These are phyloP conservation scores for Phenganax marumi DNA, from an alignment of 92 coral and sea anemone species.

Conservation along the genomic window DNA sequence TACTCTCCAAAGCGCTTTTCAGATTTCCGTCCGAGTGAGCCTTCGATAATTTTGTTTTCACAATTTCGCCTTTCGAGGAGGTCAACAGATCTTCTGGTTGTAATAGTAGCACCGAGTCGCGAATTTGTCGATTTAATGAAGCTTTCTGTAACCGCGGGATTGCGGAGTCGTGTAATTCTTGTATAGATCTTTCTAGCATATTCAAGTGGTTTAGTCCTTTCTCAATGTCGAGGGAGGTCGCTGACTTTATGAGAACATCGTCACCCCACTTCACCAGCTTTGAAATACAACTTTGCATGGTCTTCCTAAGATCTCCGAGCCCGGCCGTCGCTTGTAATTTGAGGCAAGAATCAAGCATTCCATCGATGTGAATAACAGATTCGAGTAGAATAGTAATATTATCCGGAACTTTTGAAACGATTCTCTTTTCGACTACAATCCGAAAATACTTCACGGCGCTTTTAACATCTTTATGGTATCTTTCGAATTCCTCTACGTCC, in stretches of 20 bases:
- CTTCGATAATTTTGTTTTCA: constrained; percentile 31
- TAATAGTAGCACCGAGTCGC: constrained; percentile 84
- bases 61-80: constrained; percentile 1
- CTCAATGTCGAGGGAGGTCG: constrained; percentile 70
- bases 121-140: constrained; percentile 81
- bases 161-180: constrained; percentile 74
- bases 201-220: constrained; percentile 78
- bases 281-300: constrained; percentile 77
- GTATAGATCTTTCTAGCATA: constrained; percentile 68
- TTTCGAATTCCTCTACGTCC: constrained; percentile 80
- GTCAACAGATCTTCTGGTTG: constrained; percentile 14
- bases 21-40: constrained; percentile 70
- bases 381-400: constrained; percentile 84
- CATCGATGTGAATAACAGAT: constrained; percentile 86
- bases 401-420: constrained; percentile 93
- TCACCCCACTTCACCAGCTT: constrained; percentile 89
- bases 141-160: constrained; percentile 83
- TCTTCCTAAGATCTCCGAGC: constrained; percentile 70
- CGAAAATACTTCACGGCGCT: constrained; percentile 81
- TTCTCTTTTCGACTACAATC: constrained; percentile 72
- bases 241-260: constrained; percentile 77
- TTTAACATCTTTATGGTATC: constrained; percentile 79
- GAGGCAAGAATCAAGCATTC: constrained; percentile 79
- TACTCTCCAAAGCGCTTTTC: constrained; percentile 68
- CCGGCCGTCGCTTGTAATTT: constrained; percentile 72